A percentile compares a stretch with the other conserved stretches of the same genome.
phyloP scores from a whole-genome alignment of 2,113 vertebrate species.

The Thamnaconus septentrionalis region DNA sequence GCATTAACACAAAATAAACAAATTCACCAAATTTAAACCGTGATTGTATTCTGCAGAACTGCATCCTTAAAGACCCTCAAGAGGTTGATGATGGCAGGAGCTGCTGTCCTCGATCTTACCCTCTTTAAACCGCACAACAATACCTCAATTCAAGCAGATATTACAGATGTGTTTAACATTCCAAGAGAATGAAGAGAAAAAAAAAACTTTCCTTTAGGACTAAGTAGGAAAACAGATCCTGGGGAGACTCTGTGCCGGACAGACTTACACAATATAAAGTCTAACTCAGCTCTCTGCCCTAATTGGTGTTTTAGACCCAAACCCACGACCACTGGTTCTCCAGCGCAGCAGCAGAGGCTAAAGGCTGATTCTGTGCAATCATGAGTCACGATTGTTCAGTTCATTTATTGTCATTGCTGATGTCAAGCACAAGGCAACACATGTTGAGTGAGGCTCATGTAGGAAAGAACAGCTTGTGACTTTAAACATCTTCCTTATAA shows the following conservation, averaged over 20 bases:
- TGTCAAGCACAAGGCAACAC: too few species aligned
- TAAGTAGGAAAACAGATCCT: conserved; percentile 61
- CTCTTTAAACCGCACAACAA: conserved; percentile 21
- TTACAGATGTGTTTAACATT: conserved; percentile 43
- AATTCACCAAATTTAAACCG: too few species aligned
- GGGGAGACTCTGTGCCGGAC: conserved; percentile 40
- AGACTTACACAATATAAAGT: conserved; percentile 32
- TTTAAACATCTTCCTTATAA: too few species aligned
- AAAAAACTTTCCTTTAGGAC: conserved; percentile 33
- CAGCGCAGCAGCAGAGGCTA: conserved; percentile 22
- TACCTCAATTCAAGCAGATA: conserved; percentile 33
- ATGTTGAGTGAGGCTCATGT: too few species aligned
- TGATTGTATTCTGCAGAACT: too few species aligned
- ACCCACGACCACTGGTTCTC: conserved; percentile 25
- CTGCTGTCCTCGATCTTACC: not conserved
- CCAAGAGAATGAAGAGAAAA: conserved; percentile 10
- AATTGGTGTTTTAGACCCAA: conserved; percentile 22
- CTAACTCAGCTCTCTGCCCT: conserved; percentile 20
- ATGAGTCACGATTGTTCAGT: not conserved
- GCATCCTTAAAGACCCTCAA: too few species aligned
- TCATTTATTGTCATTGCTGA: too few species aligned
- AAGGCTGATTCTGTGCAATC: not conserved
- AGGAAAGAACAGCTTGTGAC: too few species aligned
- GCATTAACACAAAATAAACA: too few species aligned
- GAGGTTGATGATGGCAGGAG: too few species aligned